Evolutionary conservation across 2,888 invertebrate genomes (phyloP), one percentile per base, ranked within the genome.

Genomic region (Philereme vetulata): DNA sequence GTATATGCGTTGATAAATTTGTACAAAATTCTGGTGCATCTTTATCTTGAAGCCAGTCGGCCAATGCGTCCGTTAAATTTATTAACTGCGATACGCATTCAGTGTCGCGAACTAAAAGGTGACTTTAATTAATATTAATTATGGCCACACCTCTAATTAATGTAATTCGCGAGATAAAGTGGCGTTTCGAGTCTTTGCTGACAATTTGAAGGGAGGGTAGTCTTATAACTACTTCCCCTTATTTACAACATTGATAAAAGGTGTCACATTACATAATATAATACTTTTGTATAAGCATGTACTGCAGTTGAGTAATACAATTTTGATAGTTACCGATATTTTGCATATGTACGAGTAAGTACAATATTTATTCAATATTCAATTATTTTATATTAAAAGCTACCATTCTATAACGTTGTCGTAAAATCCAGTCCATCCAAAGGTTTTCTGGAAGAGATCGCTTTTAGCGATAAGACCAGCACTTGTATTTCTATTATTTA

Each of bases 111-210:
- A 81, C 86, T 90, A 85, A 90, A 89, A 90, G 88, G 88, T 86
- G 90, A 87, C 88, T 88, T 87, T 88, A 92, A 91, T 90, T 90
- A 89, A 91, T 90, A 92, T 92, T 90, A 90, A 92, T 91, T 90
- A 90, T 86, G 80, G 83, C 88, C 89, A 89, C 91, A 90, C 90
- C 90, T 90, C 85, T 90, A 89, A 90, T 90, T 90, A 91, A 88
- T 87, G 88, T 90, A 88, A 88, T 88, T 86, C 84, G 82, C 80
- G 74, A 88, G 90, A 90, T 90, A 90, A 82, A 54, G 78, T 77
- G 77, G 74, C 80, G 72, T 72, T 79, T 83, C 80, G 79, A 79
- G 76, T 76, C 76, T 72, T 78, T 74, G 59, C 55, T 65, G 57
- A 56, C 58, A 55, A 42, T 56, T 44, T 62, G 60, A 62, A 60